Conservation (phyloP, 1,140 invertebrate genomes). For the Drosophila varians region DNA sequence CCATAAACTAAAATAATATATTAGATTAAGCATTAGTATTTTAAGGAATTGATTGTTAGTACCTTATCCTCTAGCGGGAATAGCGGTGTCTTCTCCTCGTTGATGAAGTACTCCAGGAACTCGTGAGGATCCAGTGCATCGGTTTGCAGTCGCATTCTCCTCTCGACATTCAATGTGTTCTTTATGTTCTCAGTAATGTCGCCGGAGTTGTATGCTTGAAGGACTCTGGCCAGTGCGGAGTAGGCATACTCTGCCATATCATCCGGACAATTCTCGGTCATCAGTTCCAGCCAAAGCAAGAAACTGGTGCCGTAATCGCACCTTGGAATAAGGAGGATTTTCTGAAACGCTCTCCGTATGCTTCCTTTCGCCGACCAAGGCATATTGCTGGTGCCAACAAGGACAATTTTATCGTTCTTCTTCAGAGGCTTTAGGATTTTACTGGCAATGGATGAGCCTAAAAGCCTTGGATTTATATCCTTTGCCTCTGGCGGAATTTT, state of each 20-base stretch:
- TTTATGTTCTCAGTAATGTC: slow-evolving; percentile 85
- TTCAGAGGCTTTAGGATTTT: slow-evolving; percentile 87
- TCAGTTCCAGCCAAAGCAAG: slow-evolving; percentile 86
- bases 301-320: slow-evolving; percentile 89
- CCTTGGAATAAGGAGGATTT: slow-evolving; percentile 78
- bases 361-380: slow-evolving; percentile 85
- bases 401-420: slow-evolving; percentile 86
- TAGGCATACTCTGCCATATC: slow-evolving; percentile 85
- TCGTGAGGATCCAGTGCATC: slow-evolving; percentile 56
- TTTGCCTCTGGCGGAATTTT: slow-evolving; percentile 84
- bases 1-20: slow-evolving; percentile 40
- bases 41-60: neutral
- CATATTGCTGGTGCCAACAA: slow-evolving; percentile 86
- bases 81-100: slow-evolving; percentile 37
- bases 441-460: slow-evolving; percentile 87
- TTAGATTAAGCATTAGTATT: neutral
- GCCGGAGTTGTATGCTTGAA: slow-evolving; percentile 87
- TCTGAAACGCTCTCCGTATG: slow-evolving; percentile 84
- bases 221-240: slow-evolving; percentile 87
- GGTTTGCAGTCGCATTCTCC: slow-evolving; percentile 58
- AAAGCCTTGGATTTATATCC: slow-evolving; percentile 84
- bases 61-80: slow-evolving; percentile 70
- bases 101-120: slow-evolving; percentile 68
- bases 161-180: slow-evolving; percentile 58
- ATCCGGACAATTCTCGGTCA: slow-evolving; percentile 86